These are phyloP conservation scores for Palythoa heliodiscus DNA, from an alignment of 92 coral and sea anemone genomes.

Conservation along the genomic window DNA sequence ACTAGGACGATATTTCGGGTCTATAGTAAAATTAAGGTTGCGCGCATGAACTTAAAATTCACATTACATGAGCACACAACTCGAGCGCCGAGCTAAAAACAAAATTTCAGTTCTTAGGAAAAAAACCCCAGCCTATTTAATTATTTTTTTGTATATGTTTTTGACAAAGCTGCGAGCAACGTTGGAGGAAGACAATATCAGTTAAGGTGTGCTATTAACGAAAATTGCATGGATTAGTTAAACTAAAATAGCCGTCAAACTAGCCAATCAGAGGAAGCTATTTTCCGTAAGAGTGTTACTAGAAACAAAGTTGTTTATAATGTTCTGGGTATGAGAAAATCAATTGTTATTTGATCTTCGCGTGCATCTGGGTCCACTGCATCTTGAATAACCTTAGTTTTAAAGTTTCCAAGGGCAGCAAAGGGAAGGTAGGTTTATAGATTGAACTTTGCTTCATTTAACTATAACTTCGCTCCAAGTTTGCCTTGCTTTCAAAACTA, in stretches of 20 bases:
- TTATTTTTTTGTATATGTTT: no score
- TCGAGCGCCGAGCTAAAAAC: no score
- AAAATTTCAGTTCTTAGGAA: no score
- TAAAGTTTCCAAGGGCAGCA: background rate
- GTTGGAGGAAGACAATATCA: no score
- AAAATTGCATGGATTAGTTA: no score
- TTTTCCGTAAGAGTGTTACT: background rate
- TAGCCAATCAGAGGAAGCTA: background rate
- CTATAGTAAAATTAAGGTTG: no score
- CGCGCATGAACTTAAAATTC: no score
- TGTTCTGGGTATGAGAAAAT: conserved; percentile 41
- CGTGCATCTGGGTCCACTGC: background rate
- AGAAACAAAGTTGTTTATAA: conserved; percentile 17
- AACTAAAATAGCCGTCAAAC: background rate
- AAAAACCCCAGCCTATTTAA: no score
- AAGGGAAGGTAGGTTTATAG: background rate
- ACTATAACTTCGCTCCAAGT: background rate
- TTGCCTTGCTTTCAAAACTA: background rate
- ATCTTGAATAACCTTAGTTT: background rate
- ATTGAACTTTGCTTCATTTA: background rate
- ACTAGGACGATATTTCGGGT: no score
- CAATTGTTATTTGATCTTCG: conserved; percentile 15
- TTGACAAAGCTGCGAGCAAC: no score
- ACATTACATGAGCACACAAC: no score
- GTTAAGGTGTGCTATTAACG: no score